Evolutionary conservation across 30 jellyfish, hydroid and myxozoan species (phyloP), one percentile per base, ranked within the genome.

Genomic region (Aurelia coerulea): DNA sequence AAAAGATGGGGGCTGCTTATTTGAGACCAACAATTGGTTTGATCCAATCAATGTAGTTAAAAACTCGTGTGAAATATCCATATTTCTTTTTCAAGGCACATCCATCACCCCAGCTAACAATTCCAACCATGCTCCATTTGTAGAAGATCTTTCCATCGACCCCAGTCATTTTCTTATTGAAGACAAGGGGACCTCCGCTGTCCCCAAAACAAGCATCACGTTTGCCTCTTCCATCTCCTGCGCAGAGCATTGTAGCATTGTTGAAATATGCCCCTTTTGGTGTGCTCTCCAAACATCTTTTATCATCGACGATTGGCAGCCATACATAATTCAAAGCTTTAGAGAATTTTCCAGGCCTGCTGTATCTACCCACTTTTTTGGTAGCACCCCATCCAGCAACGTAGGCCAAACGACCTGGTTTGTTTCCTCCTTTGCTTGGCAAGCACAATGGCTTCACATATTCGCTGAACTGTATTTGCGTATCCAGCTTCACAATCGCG

Each of bases 21-120:
- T 17, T 17, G 13, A 62, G 34, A 31, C 79, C 79, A 64, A 80
- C 56, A 73, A 64, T 70, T 16, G 62, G 46, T 16, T 70, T 56
- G 8, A 82, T 72, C 91, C 91, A 82, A 35, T 82, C 68, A 49
- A 9, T 60, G 49, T 68, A 82, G 42, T 17, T 14, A 18, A 49
- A 82, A 3, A 82, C 84, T 5, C 85, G 62, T 34, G 91, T 37
- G 63, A 41, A 82, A 37, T 68, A 82, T 23, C 91, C 91, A 73
- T 82, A 69, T 39, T 56, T 82, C 50, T 66, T 54, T 73, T 54
- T 31, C 63, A 18, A 42, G 18, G 91, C 91, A 59, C 91, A 82
- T 11, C 91, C 91, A 1, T 68, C 85, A 56, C 91, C 91, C 91
- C 91, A 82, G 62, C 91, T 82, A 1, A 82, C 91, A 53, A 82